phyloP scores from a whole-genome alignment of 2,113 vertebrate genomes.

The Hemiscyllium ocellatum region DNA sequence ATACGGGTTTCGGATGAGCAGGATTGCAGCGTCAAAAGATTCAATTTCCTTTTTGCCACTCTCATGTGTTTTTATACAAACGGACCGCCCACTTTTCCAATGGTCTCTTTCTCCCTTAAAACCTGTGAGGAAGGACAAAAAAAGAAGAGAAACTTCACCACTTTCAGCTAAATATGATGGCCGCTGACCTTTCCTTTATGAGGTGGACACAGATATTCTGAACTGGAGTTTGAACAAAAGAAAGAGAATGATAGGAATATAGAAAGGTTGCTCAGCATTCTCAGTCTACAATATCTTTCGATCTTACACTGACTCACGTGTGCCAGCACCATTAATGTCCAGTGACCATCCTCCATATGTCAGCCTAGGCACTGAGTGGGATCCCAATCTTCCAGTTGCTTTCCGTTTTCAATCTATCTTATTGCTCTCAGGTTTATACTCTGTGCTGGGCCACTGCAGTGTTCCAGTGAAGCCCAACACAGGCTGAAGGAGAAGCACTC shows the following conservation, averaged over 20 bases:
- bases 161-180: not conserved
- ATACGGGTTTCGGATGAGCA: conserved; percentile 92
- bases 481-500: too few relatives aligned
- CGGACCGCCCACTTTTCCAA: conserved; percentile 84
- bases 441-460: too few relatives aligned
- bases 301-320: not conserved
- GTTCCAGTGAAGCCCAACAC: too few relatives aligned
- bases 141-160: not conserved
- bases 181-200: not conserved
- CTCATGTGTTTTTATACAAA: conserved; percentile 95
- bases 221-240: not conserved
- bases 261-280: not conserved
- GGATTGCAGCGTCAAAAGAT: conserved; percentile 76
- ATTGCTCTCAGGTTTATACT: too few relatives aligned
- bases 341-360: not conserved
- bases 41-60: conserved; percentile 92
- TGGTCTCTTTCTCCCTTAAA: conserved; percentile 95
- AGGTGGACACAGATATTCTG: not conserved
- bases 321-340: not conserved
- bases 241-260: too few relatives aligned
- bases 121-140: conserved; percentile 53
- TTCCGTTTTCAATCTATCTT: too few relatives aligned
- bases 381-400: too few relatives aligned
- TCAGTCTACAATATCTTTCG: not conserved
- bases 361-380: not conserved